Percentiles rank a stretch among this genome's conserved stretches.
Conservation (phyloP, 2,888 invertebrate genomes). For the Ennomos quercinarius region DNA sequence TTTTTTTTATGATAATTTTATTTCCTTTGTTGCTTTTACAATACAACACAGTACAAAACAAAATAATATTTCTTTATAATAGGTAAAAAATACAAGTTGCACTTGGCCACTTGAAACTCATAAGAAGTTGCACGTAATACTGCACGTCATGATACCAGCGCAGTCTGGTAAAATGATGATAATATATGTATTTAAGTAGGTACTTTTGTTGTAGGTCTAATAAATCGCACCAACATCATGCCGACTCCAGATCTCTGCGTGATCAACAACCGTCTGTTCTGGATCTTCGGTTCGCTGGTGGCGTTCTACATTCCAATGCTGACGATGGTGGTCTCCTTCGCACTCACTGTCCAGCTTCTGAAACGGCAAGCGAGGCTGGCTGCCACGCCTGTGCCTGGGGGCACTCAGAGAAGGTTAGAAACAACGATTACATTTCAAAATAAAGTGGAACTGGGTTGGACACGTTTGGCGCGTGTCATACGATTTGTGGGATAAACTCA, state of each 20-base stretch:
- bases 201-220: conserved; percentile 85
- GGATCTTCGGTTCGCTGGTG: conserved; percentile 96
- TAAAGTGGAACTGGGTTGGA: no score
- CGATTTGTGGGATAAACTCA: no score
- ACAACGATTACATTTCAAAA: no score
- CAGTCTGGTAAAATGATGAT: no score
- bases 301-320: conserved; percentile 98
- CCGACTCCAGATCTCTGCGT: conserved; percentile 91
- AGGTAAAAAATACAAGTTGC: no score
- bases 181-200: no score
- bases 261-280: conserved; percentile 94
- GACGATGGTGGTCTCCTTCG: conserved; percentile 97
- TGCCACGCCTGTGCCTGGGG: conserved; percentile 79
- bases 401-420: conserved; percentile 71
- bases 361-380: conserved; percentile 91
- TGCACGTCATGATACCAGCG: no score
- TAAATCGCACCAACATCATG: conserved; percentile 92
- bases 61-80: no score
- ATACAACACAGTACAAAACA: no score
- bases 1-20: conserved; percentile 7
- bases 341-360: conserved; percentile 94
- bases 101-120: no score
- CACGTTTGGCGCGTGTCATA: no score
- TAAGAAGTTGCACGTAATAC: no score
- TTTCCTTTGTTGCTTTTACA: background rate